These are phyloP conservation scores for Prolemur simus DNA, from an alignment of 2,113 vertebrate species.

Conservation along the genomic window DNA sequence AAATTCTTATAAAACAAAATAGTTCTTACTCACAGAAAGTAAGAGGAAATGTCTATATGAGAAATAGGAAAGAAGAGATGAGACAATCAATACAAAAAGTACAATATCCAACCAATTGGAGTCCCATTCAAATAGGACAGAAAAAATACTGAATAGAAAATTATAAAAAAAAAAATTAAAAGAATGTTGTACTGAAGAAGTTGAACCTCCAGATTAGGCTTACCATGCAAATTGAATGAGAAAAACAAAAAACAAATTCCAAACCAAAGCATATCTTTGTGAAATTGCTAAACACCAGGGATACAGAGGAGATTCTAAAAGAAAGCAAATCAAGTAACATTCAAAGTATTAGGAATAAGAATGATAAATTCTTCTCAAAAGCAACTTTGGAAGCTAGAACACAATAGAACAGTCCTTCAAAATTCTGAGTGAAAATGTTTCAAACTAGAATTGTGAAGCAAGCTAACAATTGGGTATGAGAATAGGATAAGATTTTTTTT, in stretches of 20 bases:
- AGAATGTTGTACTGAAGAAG: neutral
- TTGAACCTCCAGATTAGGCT: neutral
- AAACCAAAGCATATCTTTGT: neutral
- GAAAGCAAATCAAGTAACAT: neutral
- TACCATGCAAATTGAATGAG: neutral
- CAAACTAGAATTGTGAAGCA: neutral
- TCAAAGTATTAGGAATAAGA: neutral
- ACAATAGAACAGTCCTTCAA: neutral
- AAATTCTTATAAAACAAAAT: conserved; percentile 12
- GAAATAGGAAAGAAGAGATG: neutral
- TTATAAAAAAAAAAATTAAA: neutral
- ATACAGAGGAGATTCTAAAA: neutral
- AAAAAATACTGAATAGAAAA: neutral
- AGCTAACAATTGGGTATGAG: neutral
- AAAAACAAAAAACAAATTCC: neutral
- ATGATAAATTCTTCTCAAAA: neutral
- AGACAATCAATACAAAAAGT: neutral
- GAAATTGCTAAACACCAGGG: neutral
- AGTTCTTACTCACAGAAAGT: neutral
- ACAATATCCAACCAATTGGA: neutral
- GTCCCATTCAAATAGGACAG: neutral
- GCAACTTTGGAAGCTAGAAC: neutral
- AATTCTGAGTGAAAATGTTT: conserved; percentile 12
- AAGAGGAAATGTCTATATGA: neutral
- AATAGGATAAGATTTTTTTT: neutral